These are phyloP conservation scores for Drosophila niveifrons DNA, from an alignment of 2,888 invertebrate genomes.

Conservation along the genomic window DNA sequence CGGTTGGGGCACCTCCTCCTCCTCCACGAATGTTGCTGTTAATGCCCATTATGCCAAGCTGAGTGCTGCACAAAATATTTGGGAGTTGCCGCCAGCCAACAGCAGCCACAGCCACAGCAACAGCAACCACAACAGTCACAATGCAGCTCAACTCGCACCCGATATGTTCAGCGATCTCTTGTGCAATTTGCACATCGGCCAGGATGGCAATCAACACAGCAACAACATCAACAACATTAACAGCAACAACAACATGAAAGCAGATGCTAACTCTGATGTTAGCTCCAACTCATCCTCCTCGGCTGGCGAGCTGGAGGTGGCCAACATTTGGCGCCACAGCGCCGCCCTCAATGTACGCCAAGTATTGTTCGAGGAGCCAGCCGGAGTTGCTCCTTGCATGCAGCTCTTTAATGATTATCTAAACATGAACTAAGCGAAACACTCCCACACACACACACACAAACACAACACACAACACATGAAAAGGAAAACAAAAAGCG, in stretches of 20 bases:
- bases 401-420: constrained; percentile 89
- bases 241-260: constrained; percentile 14
- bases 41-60: constrained; percentile 75
- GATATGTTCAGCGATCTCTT: constrained; percentile 84
- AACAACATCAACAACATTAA: constrained; percentile 14
- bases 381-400: constrained; percentile 85
- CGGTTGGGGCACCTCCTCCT: constrained; percentile 33
- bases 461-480: constrained; percentile 54
- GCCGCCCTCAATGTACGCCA: constrained; percentile 39
- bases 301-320: constrained; percentile 62
- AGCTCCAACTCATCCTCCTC: constrained; percentile 78
- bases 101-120: constrained; percentile 49
- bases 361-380: constrained; percentile 55
- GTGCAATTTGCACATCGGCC: constrained; percentile 76
- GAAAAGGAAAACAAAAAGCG: constrained; percentile 8
- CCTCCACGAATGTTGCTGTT: constrained; percentile 23
- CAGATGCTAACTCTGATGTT: constrained; percentile 67
- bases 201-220: constrained; percentile 45
- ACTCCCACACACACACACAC: too few species aligned
- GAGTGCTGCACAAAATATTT: constrained; percentile 77
- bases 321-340: constrained; percentile 71
- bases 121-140: constrained; percentile 45
- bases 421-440: constrained; percentile 87
- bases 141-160: constrained; percentile 49
- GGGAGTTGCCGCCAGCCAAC: constrained; percentile 78